Conservation (phyloP, 1,140 invertebrate species). For the Drosophila tani region DNA sequence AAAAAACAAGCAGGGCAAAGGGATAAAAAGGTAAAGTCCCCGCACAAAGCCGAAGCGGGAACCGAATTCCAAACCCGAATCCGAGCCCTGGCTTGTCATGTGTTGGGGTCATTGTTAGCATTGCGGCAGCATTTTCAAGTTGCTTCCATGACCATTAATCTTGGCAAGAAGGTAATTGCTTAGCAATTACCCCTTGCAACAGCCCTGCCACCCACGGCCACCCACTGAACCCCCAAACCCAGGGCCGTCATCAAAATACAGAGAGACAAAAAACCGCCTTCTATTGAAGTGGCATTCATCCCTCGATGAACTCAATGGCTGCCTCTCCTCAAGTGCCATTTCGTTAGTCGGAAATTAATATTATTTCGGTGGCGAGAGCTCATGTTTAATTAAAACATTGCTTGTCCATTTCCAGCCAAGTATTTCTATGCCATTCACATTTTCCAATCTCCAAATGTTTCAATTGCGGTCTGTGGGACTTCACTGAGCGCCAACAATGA, state of each 20-base stretch:
- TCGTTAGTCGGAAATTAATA: conserved; percentile 9
- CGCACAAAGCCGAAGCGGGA: conserved; percentile 4
- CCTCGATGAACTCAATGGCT: background rate
- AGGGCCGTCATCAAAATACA: conserved; percentile 29
- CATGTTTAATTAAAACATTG: conserved; percentile 29
- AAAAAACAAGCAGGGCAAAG: background rate
- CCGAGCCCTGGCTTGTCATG: conserved; percentile 43
- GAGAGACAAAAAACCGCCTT: conserved; percentile 18
- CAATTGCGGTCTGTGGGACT: conserved; percentile 15
- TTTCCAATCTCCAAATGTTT: conserved; percentile 23
- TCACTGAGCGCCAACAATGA: conserved; percentile 5
- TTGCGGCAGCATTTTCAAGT: conserved; percentile 77
- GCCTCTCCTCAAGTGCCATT: background rate
- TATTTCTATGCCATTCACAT: conserved; percentile 4
- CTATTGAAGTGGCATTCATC: background rate
- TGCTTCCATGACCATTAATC: conserved; percentile 77
- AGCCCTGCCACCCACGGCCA: background rate
- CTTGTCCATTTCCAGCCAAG: conserved; percentile 8
- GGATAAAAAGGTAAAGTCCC: conserved; percentile 13
- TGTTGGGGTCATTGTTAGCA: conserved; percentile 74
- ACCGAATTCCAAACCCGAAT: conserved; percentile 26
- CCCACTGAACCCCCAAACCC: background rate
- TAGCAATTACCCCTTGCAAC: conserved; percentile 76
- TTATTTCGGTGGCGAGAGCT: conserved; percentile 4
- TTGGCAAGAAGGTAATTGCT: conserved; percentile 81